Evolutionary conservation across 2,797 vertebrate genomes (phyloP).

Genomic region (Amniataba percoides): DNA sequence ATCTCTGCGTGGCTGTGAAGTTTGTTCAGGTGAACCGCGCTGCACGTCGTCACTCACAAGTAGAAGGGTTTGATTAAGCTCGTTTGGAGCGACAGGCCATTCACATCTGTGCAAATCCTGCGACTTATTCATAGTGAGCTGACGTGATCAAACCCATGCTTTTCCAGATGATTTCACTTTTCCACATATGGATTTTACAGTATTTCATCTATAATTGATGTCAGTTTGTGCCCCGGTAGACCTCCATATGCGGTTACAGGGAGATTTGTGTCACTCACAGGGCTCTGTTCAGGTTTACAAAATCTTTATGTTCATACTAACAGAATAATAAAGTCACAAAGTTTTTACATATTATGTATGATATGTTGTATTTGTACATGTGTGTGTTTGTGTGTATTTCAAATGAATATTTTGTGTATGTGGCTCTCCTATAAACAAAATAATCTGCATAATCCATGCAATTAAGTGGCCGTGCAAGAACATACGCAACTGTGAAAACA

Average conservation of each 20-base stretch:
- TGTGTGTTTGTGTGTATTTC: too few relatives aligned
- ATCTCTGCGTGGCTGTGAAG: neutral
- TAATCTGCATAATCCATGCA: neutral
- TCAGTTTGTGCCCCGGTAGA: neutral
- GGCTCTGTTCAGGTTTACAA: too few relatives aligned
- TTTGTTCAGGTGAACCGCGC: neutral
- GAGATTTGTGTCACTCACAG: neutral
- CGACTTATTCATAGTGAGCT: neutral
- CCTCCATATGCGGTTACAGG: neutral
- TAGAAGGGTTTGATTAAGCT: too few relatives aligned
- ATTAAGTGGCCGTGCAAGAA: neutral
- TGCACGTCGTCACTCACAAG: too few relatives aligned
- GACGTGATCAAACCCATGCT: neutral
- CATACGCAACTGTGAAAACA: neutral
- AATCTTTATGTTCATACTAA: neutral
- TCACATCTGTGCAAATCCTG: neutral
- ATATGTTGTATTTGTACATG: too few relatives aligned
- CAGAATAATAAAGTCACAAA: neutral
- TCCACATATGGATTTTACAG: neutral
- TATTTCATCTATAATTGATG: neutral
- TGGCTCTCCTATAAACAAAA: neutral
- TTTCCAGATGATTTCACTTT: constrained; percentile 16
- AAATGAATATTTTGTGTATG: too few relatives aligned
- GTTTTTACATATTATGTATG: neutral
- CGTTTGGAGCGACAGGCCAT: too few relatives aligned